Conservation (phyloP, 2,113 vertebrate genomes). For the Euleptes europaea region DNA sequence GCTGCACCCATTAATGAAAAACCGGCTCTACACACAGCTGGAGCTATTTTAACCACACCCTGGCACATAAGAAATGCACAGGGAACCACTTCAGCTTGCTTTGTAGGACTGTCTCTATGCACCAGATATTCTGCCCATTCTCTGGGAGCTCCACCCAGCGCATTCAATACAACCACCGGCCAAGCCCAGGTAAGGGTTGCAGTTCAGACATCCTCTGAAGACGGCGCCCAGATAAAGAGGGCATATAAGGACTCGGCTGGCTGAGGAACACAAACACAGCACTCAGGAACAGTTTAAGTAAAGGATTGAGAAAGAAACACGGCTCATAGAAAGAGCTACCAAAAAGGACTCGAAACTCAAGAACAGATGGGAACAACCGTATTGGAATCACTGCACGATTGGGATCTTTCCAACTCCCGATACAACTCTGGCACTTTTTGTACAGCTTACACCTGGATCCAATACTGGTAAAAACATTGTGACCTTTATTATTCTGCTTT, state of each 20-base stretch:
- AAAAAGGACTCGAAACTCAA: too few relatives aligned
- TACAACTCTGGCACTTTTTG: too few relatives aligned
- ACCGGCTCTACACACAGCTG: neutral
- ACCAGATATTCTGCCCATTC: neutral
- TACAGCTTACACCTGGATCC: too few relatives aligned
- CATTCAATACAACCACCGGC: neutral
- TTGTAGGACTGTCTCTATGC: too few relatives aligned
- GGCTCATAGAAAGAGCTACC: too few relatives aligned
- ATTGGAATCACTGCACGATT: too few relatives aligned
- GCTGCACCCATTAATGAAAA: neutral
- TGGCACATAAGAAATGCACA: neutral
- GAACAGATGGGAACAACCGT: too few relatives aligned
- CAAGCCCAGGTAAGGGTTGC: neutral
- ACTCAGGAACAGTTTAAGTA: neutral
- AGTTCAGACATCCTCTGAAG: neutral
- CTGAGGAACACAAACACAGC: neutral
- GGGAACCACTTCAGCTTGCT: neutral
- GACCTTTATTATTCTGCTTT: too few relatives aligned
- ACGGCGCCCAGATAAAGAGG: neutral
- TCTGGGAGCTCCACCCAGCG: neutral
- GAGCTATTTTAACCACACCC: neutral
- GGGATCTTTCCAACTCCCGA: too few relatives aligned
- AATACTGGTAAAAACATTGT: too few relatives aligned
- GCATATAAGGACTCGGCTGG: too few relatives aligned
- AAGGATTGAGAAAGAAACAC: too few relatives aligned